Conservation (phyloP, 2,113 vertebrate species). For the Pterophyllum scalare region DNA sequence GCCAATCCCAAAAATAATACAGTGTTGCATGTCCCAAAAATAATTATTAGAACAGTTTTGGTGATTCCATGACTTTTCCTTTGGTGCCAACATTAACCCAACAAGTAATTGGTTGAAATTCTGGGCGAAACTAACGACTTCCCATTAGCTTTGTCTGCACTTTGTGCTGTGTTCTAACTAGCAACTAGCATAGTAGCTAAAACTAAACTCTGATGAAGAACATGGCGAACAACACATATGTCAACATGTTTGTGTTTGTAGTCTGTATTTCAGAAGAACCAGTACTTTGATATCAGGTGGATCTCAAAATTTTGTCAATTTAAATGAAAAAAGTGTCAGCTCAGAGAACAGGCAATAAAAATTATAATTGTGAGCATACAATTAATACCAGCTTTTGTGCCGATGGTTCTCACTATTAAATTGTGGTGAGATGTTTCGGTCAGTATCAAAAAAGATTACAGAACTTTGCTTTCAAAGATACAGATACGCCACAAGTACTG, state of each 20-base stretch:
- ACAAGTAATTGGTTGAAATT: background rate
- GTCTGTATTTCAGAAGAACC: background rate
- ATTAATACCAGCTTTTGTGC: background rate
- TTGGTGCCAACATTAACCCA: background rate
- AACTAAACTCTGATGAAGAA: background rate
- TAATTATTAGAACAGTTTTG: background rate
- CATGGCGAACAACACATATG: background rate
- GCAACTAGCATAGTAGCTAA: background rate
- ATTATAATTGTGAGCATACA: too few relatives aligned
- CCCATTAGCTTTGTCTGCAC: background rate
- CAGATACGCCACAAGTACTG: too few relatives aligned
- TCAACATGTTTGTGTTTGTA: background rate
- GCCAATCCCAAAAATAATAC: too few relatives aligned
- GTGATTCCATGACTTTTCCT: background rate
- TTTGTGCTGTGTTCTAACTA: background rate
- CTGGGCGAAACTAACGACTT: background rate
- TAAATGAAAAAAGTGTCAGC: background rate
- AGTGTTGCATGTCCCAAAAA: accelerated
- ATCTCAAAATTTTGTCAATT: too few relatives aligned
- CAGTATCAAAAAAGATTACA: too few relatives aligned
- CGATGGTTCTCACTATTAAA: background rate
- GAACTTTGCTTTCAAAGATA: too few relatives aligned
- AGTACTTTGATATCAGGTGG: background rate
- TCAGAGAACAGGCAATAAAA: background rate
- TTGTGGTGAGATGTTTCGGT: too few relatives aligned